phyloP scores from a whole-genome alignment of 2,113 vertebrate genomes.

The Melanocharis versteri region DNA sequence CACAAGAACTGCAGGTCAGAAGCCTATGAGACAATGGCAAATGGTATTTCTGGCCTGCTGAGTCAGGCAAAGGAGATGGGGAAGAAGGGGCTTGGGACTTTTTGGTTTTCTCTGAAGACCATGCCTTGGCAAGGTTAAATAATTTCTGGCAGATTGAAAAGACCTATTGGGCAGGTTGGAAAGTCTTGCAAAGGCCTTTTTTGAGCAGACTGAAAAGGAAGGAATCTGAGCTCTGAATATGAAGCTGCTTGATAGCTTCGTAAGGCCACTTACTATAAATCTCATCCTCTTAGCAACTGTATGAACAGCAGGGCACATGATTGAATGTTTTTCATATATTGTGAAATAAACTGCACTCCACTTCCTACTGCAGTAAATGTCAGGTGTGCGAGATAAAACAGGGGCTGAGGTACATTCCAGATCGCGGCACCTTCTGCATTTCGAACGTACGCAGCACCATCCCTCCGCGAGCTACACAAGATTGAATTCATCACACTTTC shows the following conservation, averaged over 20 bases:
- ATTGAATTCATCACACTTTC: background rate
- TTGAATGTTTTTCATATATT: slow-evolving; percentile 30
- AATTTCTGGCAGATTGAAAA: background rate
- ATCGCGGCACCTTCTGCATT: background rate
- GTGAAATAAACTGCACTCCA: slow-evolving; percentile 21
- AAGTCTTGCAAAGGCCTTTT: background rate
- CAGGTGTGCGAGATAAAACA: slow-evolving; percentile 29
- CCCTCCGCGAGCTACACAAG: background rate
- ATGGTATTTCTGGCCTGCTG: background rate
- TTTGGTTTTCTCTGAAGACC: background rate
- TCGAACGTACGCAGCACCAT: background rate
- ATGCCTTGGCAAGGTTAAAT: background rate
- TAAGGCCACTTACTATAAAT: slow-evolving; percentile 32
- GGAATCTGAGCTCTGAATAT: slow-evolving; percentile 10
- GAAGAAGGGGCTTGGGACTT: background rate
- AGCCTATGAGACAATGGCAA: background rate
- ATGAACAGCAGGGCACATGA: slow-evolving; percentile 25
- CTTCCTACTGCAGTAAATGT: slow-evolving; percentile 24
- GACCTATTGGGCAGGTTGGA: background rate
- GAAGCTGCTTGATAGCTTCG: slow-evolving; percentile 18
- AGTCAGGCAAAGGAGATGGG: background rate
- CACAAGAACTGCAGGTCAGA: background rate
- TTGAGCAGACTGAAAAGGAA: background rate
- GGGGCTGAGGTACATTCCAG: background rate
- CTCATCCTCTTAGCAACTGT: slow-evolving; percentile 40